These are phyloP conservation scores for Pseudopodoces humilis DNA, from an alignment of 2,113 vertebrate species.

Conservation along the genomic window DNA sequence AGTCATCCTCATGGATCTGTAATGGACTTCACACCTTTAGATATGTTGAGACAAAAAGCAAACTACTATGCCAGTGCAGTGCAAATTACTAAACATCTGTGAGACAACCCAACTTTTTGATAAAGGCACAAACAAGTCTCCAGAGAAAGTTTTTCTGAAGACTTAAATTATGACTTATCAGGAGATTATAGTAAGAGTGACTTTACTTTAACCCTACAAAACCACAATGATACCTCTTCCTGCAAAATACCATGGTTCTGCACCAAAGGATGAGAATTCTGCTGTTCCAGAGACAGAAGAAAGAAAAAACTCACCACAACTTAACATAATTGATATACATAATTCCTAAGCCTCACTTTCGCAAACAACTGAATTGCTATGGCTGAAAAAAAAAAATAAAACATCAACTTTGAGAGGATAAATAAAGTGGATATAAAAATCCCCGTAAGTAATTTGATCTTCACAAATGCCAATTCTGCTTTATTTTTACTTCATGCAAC, in stretches of 20 bases:
- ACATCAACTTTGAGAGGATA: not conserved
- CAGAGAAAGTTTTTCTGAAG: not conserved
- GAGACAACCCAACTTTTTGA: not conserved
- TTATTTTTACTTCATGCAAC: not conserved
- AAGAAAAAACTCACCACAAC: not conserved
- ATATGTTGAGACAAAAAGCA: not conserved
- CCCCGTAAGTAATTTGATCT: not conserved
- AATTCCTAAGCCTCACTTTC: not conserved
- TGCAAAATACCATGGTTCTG: not conserved
- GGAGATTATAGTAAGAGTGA: not conserved
- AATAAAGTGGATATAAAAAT: not conserved
- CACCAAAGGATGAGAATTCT: not conserved
- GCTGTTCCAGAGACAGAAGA: not conserved
- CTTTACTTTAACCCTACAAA: not conserved
- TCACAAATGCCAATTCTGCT: not conserved
- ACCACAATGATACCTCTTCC: not conserved
- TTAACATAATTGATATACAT: not conserved
- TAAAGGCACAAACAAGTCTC: not conserved
- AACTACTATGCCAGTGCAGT: not conserved
- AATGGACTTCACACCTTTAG: conserved; percentile 16
- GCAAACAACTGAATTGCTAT: not conserved
- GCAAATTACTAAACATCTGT: not conserved
- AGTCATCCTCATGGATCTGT: not conserved
- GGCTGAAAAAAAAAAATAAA: not conserved
- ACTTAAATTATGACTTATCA: not conserved